phyloP scores from a whole-genome alignment of 2,113 vertebrate species.

The Anguilla japonica region DNA sequence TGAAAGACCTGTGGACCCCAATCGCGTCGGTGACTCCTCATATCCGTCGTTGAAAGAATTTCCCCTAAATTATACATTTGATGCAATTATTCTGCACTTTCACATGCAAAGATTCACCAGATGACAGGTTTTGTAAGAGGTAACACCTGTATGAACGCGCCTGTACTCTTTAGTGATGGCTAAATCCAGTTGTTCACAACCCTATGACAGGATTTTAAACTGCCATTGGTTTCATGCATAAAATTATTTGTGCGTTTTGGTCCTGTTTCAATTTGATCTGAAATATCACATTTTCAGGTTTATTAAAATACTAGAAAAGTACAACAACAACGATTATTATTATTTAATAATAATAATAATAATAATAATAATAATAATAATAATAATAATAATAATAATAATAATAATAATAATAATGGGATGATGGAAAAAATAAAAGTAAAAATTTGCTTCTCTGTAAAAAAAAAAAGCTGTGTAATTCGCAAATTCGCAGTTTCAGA shows the following conservation, averaged over 20 bases:
- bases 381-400: background rate
- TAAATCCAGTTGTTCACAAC: background rate
- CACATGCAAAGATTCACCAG: background rate
- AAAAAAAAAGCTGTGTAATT: background rate
- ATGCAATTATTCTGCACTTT: background rate
- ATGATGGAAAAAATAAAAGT: too few relatives aligned
- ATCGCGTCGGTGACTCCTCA: conserved; percentile 28
- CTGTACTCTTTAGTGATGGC: background rate
- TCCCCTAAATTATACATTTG: background rate
- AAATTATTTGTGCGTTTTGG: too few relatives aligned
- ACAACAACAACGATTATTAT: background rate
- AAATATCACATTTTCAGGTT: too few relatives aligned
- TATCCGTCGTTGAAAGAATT: conserved; percentile 22
- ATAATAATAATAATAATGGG: background rate
- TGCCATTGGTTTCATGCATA: background rate
- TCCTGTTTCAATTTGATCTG: too few relatives aligned
- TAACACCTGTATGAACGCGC: background rate
- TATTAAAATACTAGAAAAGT: too few relatives aligned
- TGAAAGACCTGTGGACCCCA: conserved; percentile 42
- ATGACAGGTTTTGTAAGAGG: background rate
- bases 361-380: background rate
- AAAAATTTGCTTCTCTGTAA: too few relatives aligned
- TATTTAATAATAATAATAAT: background rate
- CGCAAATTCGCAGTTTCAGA: background rate
- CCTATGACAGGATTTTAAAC: background rate